phyloP scores from a whole-genome alignment of 2,888 invertebrate genomes.

The Dryocosmus kuriphilus region DNA sequence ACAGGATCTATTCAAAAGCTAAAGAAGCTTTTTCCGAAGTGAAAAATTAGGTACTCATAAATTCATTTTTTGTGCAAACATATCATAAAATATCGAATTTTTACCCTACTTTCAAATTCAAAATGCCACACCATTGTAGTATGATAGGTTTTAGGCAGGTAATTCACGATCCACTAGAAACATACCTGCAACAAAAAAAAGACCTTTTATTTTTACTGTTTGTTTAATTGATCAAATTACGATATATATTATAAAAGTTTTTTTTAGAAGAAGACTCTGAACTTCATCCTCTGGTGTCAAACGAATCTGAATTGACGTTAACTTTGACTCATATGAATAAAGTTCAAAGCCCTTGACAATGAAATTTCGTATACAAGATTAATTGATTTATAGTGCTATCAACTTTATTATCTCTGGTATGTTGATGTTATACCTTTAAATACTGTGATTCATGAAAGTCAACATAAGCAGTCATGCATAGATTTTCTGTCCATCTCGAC shows the following conservation, averaged over 20 bases:
- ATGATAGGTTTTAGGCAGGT: not conserved
- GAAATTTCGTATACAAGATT: not conserved
- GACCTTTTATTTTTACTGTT: not conserved
- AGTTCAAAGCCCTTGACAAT: not conserved
- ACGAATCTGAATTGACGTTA: not conserved
- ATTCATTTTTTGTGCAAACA: too few species aligned
- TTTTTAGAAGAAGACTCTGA: too few species aligned
- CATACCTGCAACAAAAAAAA: not conserved
- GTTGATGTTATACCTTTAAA: not conserved
- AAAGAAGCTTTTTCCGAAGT: too few species aligned
- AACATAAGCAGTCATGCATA: conserved; percentile 37
- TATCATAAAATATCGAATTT: too few species aligned
- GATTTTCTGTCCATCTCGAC: conserved; percentile 16
- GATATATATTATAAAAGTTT: too few species aligned
- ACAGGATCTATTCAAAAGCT: too few species aligned
- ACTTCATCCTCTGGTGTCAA: too few species aligned
- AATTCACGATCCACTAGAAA: not conserved
- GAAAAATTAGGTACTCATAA: too few species aligned
- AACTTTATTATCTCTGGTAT: not conserved
- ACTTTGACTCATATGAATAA: not conserved
- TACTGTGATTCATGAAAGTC: conserved; percentile 8
- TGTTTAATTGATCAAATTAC: too few species aligned
- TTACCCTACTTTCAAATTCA: too few species aligned
- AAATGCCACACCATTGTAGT: too few species aligned
- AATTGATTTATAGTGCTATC: not conserved